Evolutionary conservation across 2,888 invertebrate genomes (phyloP).

Genomic region (Galeruca laticollis): DNA sequence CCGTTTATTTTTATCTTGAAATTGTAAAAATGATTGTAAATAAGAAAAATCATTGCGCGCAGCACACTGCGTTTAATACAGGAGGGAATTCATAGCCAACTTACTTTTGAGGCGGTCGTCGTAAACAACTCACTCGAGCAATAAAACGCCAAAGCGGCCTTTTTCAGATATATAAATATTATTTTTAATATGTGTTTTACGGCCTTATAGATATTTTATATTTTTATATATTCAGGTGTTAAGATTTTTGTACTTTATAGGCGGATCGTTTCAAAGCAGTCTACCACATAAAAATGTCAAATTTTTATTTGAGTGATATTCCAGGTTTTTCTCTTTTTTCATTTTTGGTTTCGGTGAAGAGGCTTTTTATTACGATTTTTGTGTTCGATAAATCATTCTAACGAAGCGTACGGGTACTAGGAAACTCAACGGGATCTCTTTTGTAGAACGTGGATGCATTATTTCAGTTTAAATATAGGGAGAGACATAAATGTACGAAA

Average conservation of each 20-base stretch:
- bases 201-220: constrained; percentile 68
- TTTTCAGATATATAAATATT: constrained; percentile 68
- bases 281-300: constrained; percentile 63
- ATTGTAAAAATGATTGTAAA: constrained; percentile 21
- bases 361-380: constrained; percentile 35
- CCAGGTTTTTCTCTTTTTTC: constrained; percentile 32
- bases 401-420: constrained; percentile 36
- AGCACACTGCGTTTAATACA: constrained; percentile 51
- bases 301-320: constrained; percentile 57
- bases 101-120: constrained; percentile 61
- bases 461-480: constrained; percentile 22
- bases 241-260: constrained; percentile 64
- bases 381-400: constrained; percentile 40
- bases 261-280: constrained; percentile 56
- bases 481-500: constrained; percentile 21
- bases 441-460: constrained; percentile 12
- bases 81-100: constrained; percentile 56
- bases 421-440: constrained; percentile 29
- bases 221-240: constrained; percentile 68
- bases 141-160: constrained; percentile 65
- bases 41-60: constrained; percentile 34
- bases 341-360: background rate
- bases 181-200: constrained; percentile 68
- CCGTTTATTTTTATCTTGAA: background rate
- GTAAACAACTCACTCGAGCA: constrained; percentile 66